Conservation (phyloP, 1,140 invertebrate species). For the Cyclina sinensis region DNA sequence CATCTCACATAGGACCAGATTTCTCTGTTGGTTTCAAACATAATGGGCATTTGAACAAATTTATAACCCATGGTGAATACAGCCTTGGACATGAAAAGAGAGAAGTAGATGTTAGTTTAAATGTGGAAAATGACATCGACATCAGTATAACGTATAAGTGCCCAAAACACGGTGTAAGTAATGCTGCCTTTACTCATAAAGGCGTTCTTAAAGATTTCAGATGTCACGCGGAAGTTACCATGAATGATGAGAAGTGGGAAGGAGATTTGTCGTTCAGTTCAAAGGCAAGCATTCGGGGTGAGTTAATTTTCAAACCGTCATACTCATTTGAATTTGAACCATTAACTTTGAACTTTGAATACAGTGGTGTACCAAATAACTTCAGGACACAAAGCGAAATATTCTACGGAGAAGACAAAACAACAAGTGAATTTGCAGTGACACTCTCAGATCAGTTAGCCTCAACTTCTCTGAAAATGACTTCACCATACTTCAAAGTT, state of each 20-base stretch:
- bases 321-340: background rate
- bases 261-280: conserved; percentile 13
- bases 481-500: background rate
- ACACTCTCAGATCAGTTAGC: background rate
- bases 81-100: conserved; percentile 6
- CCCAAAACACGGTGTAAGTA: background rate
- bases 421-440: background rate
- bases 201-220: background rate
- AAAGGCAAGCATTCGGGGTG: background rate
- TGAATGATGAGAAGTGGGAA: background rate
- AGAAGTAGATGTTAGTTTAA: conserved; percentile 27
- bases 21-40: conserved; percentile 14
- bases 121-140: background rate
- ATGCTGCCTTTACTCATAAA: background rate
- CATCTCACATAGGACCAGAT: background rate
- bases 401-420: background rate
- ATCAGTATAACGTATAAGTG: background rate
- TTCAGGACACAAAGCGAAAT: conserved; percentile 4
- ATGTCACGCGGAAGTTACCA: conserved; percentile 15
- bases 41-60: conserved; percentile 3
- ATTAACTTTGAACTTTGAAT: background rate
- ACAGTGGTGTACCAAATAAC: background rate
- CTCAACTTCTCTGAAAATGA: background rate
- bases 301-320: background rate
- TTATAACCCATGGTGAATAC: conserved; percentile 8